Conservation (phyloP, 2,113 vertebrate genomes). For the Amazona guildingii region DNA sequence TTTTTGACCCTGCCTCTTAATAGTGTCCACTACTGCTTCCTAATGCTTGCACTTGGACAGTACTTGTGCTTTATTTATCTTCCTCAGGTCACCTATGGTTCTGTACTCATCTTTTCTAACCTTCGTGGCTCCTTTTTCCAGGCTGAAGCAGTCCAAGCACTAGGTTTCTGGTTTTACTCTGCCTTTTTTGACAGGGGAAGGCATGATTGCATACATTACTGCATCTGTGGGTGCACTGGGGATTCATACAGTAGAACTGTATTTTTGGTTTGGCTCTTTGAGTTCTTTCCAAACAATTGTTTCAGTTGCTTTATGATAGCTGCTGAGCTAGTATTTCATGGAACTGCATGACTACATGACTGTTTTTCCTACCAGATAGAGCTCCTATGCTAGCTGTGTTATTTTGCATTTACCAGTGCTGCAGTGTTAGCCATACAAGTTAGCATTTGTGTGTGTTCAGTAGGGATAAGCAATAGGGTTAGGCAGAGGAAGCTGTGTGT, state of each 20-base stretch:
- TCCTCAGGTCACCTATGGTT: neutral
- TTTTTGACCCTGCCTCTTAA: neutral
- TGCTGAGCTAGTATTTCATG: neutral
- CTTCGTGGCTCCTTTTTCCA: neutral
- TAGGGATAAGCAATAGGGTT: neutral
- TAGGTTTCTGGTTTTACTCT: neutral
- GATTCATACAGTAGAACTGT: neutral
- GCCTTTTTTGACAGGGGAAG: neutral
- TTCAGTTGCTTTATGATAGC: neutral
- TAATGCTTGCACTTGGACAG: neutral
- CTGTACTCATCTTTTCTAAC: neutral
- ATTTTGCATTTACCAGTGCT: neutral
- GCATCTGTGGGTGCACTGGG: neutral
- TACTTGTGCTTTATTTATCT: neutral
- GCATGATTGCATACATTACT: neutral
- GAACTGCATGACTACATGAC: neutral
- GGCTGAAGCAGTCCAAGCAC: neutral
- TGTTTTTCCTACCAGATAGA: neutral
- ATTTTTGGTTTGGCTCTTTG: neutral
- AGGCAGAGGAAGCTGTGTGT: neutral
- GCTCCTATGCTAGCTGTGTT: neutral
- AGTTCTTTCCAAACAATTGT: neutral
- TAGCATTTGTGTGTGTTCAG: neutral
- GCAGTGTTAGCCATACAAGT: neutral
- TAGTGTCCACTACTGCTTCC: neutral